Evolutionary conservation across 2,113 vertebrate genomes (phyloP), one percentile per base, ranked within the genome.

Genomic region (Desmodus rotundus): DNA sequence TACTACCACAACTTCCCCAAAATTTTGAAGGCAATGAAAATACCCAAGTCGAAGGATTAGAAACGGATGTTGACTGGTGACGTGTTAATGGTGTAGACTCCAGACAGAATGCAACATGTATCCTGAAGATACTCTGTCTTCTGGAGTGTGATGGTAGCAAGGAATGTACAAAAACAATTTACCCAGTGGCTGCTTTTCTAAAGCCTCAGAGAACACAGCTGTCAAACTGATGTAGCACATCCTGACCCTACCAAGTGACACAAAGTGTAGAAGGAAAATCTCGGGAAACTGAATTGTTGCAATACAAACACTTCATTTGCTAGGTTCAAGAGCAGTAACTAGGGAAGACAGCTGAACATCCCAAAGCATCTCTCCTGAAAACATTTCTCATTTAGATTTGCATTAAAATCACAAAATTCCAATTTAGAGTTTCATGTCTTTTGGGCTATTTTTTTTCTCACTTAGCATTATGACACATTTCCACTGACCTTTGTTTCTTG

Each of bases 391-490:
- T 54, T 90, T 77, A 63, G 70, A 93, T 96, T 73, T 65, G 56
- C 84, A 77, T 94, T 81, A 67, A 97, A 38, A 63, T 41, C 8
- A 63, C 88, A 77, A 76, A 24, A 93, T 80, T 93, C 78, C 81
- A 82, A 61, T 80, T 91, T 95, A 4, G 17, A 87, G 81, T 93
- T 92, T 90, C 67, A 87, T 72, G 28, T 33, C 82, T 95, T 81
- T 76, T 45, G 33, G 80, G 61, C 36, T 97, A 54, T 86, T 90
- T 96, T 97, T 77, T 38, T 87, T 93, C 94, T 87, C 33, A 89
- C 88, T 97, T 97, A n/a, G 82, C 73, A 90, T 70, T 72, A 80
- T 95, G 82, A 28, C 31, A 77, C 20, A 61, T 26, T 85, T 97
- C 33, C 38, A 28, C 0, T 86, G 54, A 93, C 54, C 76, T 97